A percentile compares a stretch with the other conserved stretches of the same genome.
Evolutionary conservation across 2,113 vertebrate genomes (phyloP).

Genomic region (Plectropomus leopardus): DNA sequence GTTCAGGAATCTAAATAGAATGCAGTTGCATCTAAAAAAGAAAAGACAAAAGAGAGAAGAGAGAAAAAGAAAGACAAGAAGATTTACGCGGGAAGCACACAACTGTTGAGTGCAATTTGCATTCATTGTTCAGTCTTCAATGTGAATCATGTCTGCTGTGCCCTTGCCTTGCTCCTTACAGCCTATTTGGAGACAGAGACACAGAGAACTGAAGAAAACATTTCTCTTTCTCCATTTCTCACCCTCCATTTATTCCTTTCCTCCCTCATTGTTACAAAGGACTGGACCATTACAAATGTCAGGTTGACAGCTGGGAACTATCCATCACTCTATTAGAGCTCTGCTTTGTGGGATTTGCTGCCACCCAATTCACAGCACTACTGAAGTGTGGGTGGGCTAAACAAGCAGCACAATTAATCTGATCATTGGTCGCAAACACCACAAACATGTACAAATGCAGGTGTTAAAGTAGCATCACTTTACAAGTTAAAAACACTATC

Average conservation of each 20-base stretch:
- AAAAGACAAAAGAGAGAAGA: too few relatives aligned
- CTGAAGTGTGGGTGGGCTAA: constrained; percentile 78
- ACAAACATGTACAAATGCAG: constrained; percentile 41
- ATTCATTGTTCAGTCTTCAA: constrained; percentile 75
- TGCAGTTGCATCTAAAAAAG: constrained; percentile 15
- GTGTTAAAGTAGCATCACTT: neutral
- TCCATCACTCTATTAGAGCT: constrained; percentile 78
- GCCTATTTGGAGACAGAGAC: constrained; percentile 61
- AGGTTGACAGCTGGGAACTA: constrained; percentile 75
- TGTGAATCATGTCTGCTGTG: constrained; percentile 74
- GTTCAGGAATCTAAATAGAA: constrained; percentile 26
- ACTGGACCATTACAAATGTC: constrained; percentile 74
- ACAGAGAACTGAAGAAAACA: constrained; percentile 69
- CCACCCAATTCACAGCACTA: constrained; percentile 59
- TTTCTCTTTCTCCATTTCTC: constrained; percentile 57
- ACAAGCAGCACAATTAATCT: constrained; percentile 73
- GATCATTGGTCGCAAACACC: constrained; percentile 45
- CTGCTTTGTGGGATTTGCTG: constrained; percentile 53
- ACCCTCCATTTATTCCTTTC: constrained; percentile 64
- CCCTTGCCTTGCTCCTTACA: constrained; percentile 47
- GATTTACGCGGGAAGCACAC: constrained; percentile 62
- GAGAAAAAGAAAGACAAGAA: constrained; percentile 5
- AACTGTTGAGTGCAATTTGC: constrained; percentile 71
- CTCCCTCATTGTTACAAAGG: constrained; percentile 64
- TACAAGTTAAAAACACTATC: too few relatives aligned